phyloP scores from a whole-genome alignment of 2,888 invertebrate genomes.

The Acrobasis consociella region DNA sequence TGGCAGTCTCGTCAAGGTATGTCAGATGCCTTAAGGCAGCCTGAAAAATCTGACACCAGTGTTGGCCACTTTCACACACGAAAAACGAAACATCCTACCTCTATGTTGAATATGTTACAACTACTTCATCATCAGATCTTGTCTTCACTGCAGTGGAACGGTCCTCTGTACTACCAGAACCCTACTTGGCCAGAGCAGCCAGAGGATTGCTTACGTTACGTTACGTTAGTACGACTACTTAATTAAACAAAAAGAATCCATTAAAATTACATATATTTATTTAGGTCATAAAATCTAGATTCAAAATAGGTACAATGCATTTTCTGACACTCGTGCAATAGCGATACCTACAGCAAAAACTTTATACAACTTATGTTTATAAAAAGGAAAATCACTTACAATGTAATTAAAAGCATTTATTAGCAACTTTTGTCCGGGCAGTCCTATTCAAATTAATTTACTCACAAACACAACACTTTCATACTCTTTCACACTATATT shows the following conservation, averaged over 20 bases:
- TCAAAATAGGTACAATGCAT: conserved; percentile 8
- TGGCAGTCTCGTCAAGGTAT: no score
- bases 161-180: no score
- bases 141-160: no score
- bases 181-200: no score
- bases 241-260: not conserved
- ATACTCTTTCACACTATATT: conserved; percentile 30
- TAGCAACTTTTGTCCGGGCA: conserved; percentile 3
- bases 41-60: no score
- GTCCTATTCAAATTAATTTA: conserved; percentile 21
- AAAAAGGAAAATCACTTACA: conserved; percentile 24
- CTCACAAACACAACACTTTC: conserved; percentile 34
- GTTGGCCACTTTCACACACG: no score
- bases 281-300: conserved; percentile 23
- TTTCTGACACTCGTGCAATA: conserved; percentile 9
- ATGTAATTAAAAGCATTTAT: conserved; percentile 18
- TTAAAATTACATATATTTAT: conserved; percentile 3
- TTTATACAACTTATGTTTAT: conserved; percentile 14
- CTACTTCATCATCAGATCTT: no score
- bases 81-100: no score
- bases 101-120: no score
- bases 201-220: no score
- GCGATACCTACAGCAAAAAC: conserved; percentile 6
- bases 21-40: no score
- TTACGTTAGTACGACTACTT: no score